These are phyloP conservation scores for Rhabdomys pumilio DNA, from an alignment of 2,797 vertebrate genomes.

Conservation along the genomic window DNA sequence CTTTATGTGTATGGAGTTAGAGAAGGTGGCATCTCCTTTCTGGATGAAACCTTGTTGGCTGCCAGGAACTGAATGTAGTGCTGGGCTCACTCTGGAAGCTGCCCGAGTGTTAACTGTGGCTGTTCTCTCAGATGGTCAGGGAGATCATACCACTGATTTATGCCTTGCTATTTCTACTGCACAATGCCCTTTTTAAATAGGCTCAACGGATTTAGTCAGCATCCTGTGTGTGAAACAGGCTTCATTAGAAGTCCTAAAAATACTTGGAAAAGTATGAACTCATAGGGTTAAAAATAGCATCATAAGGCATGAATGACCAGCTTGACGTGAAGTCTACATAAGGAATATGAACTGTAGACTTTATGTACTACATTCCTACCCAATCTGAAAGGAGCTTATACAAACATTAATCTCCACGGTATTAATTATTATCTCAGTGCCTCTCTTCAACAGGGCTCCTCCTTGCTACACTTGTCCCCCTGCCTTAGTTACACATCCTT, in stretches of 20 bases:
- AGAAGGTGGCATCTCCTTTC: not conserved
- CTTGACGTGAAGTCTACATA: not conserved
- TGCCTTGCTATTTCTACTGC: slow-evolving; percentile 22
- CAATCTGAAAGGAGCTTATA: not conserved
- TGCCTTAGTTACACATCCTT: too few relatives aligned
- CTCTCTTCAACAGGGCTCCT: not conserved
- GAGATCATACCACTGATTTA: slow-evolving; percentile 64
- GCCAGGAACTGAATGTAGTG: slow-evolving; percentile 57
- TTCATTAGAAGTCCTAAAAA: slow-evolving; percentile 39
- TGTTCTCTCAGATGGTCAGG: slow-evolving; percentile 45
- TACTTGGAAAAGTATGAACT: slow-evolving; percentile 56
- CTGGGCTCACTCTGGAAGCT: not conserved
- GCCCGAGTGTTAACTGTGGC: slow-evolving; percentile 61
- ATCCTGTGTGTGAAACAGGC: slow-evolving; percentile 43
- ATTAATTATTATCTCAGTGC: not conserved
- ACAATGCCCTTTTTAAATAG: slow-evolving; percentile 50
- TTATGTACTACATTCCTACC: slow-evolving; percentile 27
- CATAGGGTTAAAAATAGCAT: not conserved
- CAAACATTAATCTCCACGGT: slow-evolving; percentile 17
- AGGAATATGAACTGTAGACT: slow-evolving; percentile 25
- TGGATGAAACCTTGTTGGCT: not conserved
- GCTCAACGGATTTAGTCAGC: slow-evolving; percentile 39
- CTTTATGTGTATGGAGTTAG: not conserved
- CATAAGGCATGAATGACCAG: slow-evolving; percentile 39
- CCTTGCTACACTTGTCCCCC: not conserved